Base-by-base conservation (phyloP, 2,888 invertebrate species). In the Hymenopus coronatus region DNA sequence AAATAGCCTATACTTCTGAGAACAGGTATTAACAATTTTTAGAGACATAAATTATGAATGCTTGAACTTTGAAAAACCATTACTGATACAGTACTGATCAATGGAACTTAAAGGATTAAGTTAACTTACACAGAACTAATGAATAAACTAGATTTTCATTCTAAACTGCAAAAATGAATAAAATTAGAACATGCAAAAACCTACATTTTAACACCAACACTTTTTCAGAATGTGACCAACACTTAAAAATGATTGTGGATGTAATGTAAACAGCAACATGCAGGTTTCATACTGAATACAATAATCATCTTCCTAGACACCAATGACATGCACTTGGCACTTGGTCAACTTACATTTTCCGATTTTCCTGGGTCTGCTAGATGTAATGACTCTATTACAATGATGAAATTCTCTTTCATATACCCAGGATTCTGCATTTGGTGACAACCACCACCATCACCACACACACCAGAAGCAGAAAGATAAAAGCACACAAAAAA, bases 341-440 rank as follows among this genome's bases (percentile, higher is more conserved):
- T 12, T 12, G 20, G 27, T 54, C 25, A 40, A 89, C 70, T 87
- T 84, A 98, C 98, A 93, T 95, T 95, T 88, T 93, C 92, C 90
- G 92, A 92, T 54, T 92, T 91, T 8, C 94, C 94, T 85, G 91
- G 91, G 91, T 95, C 95, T 88, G 93, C 92, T 88, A 93, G 91
- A 92, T 95, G 95, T 91, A 95, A 93, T n/a, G 95, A 94, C 92
- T 95, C 95, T 90, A 95, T 94, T 89, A 93, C 93, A 81, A 95
- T 93, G 90, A 92, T 83, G 91, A 95, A 95, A 88, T 93, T 93
- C 28, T 95, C 94, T 91, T 94, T 94, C 95, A 95, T 95, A 90
- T 91, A 93, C 70, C 91, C 92, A 12, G 92, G 92, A 91, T 93
- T 93, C 83, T 88, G 88, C 25, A 82, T 28, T 46, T 46, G 54